Conservation (phyloP, 2,113 vertebrate genomes). For the Mellivora capensis region DNA sequence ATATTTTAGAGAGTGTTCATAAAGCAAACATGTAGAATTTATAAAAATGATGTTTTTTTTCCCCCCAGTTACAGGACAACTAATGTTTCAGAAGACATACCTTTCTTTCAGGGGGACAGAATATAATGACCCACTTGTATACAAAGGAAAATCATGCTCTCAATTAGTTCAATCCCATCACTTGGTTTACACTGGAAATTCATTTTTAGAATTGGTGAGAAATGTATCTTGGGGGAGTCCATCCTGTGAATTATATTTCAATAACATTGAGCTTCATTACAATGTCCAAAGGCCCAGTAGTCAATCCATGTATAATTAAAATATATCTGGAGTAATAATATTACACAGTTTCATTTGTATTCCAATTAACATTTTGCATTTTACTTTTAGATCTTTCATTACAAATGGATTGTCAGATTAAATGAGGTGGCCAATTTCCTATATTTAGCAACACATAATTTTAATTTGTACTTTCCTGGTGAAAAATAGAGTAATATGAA, state of each 20-base stretch:
- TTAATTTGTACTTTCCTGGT: slow-evolving; percentile 65
- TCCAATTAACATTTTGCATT: slow-evolving; percentile 71
- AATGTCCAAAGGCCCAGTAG: not conserved
- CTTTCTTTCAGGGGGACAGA: not conserved
- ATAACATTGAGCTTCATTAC: slow-evolving; percentile 28
- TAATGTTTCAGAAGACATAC: not conserved
- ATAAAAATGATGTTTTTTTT: not conserved
- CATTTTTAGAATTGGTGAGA: not conserved
- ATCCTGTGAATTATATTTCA: slow-evolving; percentile 11
- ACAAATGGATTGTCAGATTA: slow-evolving; percentile 66
- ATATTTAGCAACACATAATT: slow-evolving; percentile 72
- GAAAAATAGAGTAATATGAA: slow-evolving; percentile 55
- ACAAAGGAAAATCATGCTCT: not conserved
- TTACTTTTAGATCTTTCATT: slow-evolving; percentile 72
- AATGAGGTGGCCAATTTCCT: slow-evolving; percentile 66
- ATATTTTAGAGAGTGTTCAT: not conserved
- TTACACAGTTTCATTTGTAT: slow-evolving; percentile 67
- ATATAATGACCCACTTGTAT: not conserved
- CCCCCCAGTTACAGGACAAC: not conserved
- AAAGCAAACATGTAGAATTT: not conserved
- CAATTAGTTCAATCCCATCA: not conserved
- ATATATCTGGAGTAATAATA: slow-evolving; percentile 50
- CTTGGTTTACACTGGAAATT: slow-evolving; percentile 24
- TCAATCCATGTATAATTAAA: slow-evolving; percentile 68
- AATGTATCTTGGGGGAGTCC: not conserved